Evolutionary conservation across 2,113 vertebrate species (phyloP).

Genomic region (Clarias batrachus): DNA sequence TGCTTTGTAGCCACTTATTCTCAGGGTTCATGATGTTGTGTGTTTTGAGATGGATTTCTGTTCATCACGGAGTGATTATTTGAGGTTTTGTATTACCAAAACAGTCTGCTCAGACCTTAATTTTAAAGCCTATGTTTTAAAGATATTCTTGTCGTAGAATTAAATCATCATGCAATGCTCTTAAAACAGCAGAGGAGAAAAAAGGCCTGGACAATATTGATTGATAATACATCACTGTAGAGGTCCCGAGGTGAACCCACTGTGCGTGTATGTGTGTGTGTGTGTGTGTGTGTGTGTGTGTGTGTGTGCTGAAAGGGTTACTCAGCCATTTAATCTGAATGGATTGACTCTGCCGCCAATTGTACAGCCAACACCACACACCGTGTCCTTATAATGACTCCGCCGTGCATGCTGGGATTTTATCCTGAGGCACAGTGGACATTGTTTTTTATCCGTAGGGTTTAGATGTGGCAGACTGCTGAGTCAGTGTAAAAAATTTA

Average conservation of each 20-base stretch:
- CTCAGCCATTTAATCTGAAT: neutral
- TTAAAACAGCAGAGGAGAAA: neutral
- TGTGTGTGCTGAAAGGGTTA: slow-evolving; percentile 10
- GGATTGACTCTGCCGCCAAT: neutral
- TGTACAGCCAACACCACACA: neutral
- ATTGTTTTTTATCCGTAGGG: neutral
- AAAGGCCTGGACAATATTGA: neutral
- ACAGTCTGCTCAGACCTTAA: neutral
- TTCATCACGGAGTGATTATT: neutral
- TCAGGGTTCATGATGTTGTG: neutral
- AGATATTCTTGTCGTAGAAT: neutral
- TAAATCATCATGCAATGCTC: neutral
- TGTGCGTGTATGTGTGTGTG: neutral
- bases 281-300: neutral
- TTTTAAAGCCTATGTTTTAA: neutral
- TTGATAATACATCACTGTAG: neutral
- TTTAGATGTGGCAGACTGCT: neutral
- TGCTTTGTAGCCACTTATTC: neutral
- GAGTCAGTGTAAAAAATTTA: neutral
- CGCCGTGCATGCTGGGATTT: neutral
- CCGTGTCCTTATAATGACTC: neutral
- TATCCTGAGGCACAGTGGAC: neutral
- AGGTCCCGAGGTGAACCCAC: neutral
- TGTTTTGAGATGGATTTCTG: neutral
- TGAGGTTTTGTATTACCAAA: neutral